Evolutionary conservation across 2,888 invertebrate species (phyloP).

Genomic region (Cataglyphis albicans): DNA sequence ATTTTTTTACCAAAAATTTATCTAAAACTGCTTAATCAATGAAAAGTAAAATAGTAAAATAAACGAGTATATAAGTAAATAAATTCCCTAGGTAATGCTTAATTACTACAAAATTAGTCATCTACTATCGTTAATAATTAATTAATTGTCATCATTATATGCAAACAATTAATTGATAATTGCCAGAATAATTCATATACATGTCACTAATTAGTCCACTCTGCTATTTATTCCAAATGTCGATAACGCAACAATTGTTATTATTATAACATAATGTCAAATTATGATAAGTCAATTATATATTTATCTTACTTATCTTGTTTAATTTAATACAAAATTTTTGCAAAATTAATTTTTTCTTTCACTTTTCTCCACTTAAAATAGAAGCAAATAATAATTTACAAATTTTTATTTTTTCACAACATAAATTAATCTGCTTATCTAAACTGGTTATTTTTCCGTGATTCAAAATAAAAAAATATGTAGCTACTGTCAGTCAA

Average conservation of each 20-base stretch:
- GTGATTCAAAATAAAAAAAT: conserved; percentile 26
- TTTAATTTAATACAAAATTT: conserved; percentile 23
- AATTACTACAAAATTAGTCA: conserved; percentile 45
- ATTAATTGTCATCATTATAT: conserved; percentile 54
- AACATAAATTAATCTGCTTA: background rate
- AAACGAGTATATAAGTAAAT: conserved; percentile 34
- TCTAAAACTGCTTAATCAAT: background rate
- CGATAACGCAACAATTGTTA: conserved; percentile 51
- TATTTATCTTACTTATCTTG: conserved; percentile 12
- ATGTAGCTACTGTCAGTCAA: background rate
- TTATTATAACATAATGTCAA: conserved; percentile 38
- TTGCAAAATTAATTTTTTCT: background rate
- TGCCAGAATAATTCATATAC: conserved; percentile 49
- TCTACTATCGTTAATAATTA: conserved; percentile 54
- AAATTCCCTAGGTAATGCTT: conserved; percentile 26
- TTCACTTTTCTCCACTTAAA: background rate
- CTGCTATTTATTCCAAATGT: conserved; percentile 44
- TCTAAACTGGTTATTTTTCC: background rate
- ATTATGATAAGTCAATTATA: conserved; percentile 41
- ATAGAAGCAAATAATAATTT: background rate
- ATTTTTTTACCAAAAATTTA: background rate
- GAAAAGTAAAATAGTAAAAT: background rate
- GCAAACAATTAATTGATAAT: conserved; percentile 57
- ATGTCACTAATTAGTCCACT: conserved; percentile 51
- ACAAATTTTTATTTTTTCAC: background rate